Base-by-base conservation (phyloP, 2,888 invertebrate species). In the Leptinotarsa tumamoca region DNA sequence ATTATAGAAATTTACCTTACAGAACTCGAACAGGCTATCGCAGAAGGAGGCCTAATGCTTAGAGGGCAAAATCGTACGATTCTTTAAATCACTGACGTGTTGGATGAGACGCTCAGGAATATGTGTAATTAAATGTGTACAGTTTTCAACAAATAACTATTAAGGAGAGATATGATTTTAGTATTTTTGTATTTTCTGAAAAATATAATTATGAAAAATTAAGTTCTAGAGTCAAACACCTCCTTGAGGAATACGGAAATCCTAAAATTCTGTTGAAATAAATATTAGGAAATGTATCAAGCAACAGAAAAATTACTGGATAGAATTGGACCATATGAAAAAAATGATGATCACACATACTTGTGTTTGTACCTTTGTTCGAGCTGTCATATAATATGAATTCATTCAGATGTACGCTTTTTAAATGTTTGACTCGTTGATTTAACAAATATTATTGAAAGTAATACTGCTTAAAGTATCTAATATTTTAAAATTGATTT, bases 71-170 rank as follows among this genome's bases (percentile, higher is more conserved):
- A 70, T 2, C 43, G 61, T 23, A 58, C 17, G 7, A 33, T 49
- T 61, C 3, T 4, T n/a, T 4, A 10, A 7, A 14, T 58, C n/a
- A 23, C 23, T 5, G 43, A n/a, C 50, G 52, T 67, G 72, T 72
- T 71, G 54, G 70, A 73, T 69, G 63, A n/a, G 71, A 50, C 33
- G 43, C 66, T 69, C 71, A 74, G 52, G 68, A 69, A 66, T 71
- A 73, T 77, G 66, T 77, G 77, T 77, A 70, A 70, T 70, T 70
- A 70, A 52, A 52, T 70, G 58, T 70, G 70, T 70, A 70, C 61
- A 70, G 70, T 70, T 58, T 43, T 5, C 43, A 63, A 43, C 63
- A 43, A 63, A 27, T 58, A 21, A 58, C 14, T 4, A 43, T 43
- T 43, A 43, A 43, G 43, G 43, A 43, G 58, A 58, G 58, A 58